phyloP scores from a whole-genome alignment of 2,888 invertebrate genomes.

The Scelioninae gen. 1 region DNA sequence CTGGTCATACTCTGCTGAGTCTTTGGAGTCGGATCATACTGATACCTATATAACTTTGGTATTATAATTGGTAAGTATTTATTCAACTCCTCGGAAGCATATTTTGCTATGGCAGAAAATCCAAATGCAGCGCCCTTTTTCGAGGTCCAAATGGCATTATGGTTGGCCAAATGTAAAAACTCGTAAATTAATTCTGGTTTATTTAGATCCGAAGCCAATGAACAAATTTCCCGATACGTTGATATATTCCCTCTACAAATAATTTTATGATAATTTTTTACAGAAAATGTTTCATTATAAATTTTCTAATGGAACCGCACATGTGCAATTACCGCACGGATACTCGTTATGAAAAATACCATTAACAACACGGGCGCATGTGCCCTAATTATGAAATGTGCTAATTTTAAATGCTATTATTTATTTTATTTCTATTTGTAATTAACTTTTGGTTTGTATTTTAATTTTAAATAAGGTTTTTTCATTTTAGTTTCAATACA shows the following conservation, averaged over 20 bases:
- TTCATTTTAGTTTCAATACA: too few species aligned
- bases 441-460: too few species aligned
- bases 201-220: conserved; percentile 96
- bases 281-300: too few species aligned
- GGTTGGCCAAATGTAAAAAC: conserved; percentile 97
- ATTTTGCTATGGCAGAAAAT: conserved; percentile 93
- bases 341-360: too few species aligned
- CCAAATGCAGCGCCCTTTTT: conserved; percentile 98
- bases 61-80: conserved; percentile 93
- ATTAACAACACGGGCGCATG: too few species aligned
- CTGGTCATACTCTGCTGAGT: conserved; percentile 96
- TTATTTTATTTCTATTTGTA: too few species aligned
- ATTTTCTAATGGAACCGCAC: too few species aligned
- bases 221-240: conserved; percentile 97
- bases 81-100: conserved; percentile 92
- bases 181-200: conserved; percentile 97
- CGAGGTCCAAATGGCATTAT: conserved; percentile 97
- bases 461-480: too few species aligned
- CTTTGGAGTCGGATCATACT: conserved; percentile 96
- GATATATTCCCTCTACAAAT: conserved; percentile 91
- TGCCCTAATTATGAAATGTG: too few species aligned
- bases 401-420: too few species aligned
- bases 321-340: too few species aligned
- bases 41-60: conserved; percentile 93
- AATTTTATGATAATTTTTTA: not conserved